Percentiles rank a stretch among this genome's conserved stretches.
Conservation (phyloP, 2,888 invertebrate species). For the Muscina levida region DNA sequence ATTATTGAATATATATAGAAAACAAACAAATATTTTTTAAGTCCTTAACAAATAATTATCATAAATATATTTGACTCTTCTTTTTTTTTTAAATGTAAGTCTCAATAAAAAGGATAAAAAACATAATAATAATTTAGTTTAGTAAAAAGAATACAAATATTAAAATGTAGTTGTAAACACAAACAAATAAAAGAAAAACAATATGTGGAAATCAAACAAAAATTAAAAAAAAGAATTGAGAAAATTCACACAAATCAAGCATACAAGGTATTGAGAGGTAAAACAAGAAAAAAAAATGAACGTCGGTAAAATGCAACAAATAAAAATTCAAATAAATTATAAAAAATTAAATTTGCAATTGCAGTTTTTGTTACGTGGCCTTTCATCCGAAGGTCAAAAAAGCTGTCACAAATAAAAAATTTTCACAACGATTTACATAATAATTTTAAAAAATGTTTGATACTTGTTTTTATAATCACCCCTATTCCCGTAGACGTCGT, state of each 20-base stretch:
- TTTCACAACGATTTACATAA: no score
- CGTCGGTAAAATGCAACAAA: conserved; percentile 28
- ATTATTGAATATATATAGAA: conserved; percentile 21
- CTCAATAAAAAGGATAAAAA: conserved; percentile 35
- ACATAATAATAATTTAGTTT: conserved; percentile 44
- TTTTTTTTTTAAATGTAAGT: conserved; percentile 52
- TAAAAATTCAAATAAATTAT: no score
- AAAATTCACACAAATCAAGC: conserved; percentile 38
- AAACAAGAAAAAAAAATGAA: conserved; percentile 30
- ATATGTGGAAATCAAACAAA: conserved; percentile 48
- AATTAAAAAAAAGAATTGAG: conserved; percentile 36
- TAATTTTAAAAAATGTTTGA: no score
- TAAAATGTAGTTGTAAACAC: conserved; percentile 30
- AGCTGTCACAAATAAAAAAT: no score
- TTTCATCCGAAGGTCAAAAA: no score
- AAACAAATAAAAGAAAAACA: no score
- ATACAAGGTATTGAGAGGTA: conserved; percentile 31
- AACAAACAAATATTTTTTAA: conserved; percentile 47
- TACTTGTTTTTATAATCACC: no score
- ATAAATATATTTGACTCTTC: conserved; percentile 43
- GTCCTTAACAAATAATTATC: conserved; percentile 46
- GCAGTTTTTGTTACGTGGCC: no score
- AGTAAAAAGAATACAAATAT: conserved; percentile 45
- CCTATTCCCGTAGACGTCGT: no score
- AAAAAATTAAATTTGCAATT: no score